phyloP scores from a whole-genome alignment of 1,140 invertebrate species.

The Bombus fervidus region DNA sequence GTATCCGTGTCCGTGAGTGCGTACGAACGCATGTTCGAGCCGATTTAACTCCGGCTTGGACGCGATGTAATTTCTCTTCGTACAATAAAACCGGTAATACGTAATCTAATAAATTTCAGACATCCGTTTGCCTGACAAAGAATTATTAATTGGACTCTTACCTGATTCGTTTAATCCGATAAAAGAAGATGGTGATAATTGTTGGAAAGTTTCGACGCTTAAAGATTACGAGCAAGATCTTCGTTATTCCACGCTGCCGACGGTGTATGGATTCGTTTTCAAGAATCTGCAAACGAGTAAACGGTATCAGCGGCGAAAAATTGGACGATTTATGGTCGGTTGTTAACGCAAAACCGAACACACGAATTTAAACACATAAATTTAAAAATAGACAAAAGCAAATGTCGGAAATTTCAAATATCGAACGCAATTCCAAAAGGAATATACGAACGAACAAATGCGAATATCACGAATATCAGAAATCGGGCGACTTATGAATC shows the following conservation, averaged over 20 bases:
- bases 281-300: conserved; percentile 51
- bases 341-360: neutral
- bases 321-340: neutral
- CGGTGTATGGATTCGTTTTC: conserved; percentile 39
- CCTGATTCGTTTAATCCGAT: conserved; percentile 12
- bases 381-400: neutral
- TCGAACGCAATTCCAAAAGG: too few relatives aligned
- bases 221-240: too few relatives aligned
- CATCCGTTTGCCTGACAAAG: neutral
- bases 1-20: conserved; percentile 14
- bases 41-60: conserved; percentile 3
- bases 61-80: neutral
- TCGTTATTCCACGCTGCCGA: conserved; percentile 8
- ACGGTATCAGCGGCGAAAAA: neutral
- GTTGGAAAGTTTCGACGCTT: neutral
- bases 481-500: too few relatives aligned
- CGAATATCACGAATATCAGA: too few relatives aligned
- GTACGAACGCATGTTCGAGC: neutral
- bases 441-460: too few relatives aligned
- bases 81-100: neutral
- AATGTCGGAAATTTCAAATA: neutral
- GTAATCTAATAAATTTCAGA: neutral
- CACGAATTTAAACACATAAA: too few relatives aligned
- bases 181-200: too few relatives aligned
- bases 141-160: neutral